Percentiles rank a stretch among this genome's conserved stretches.
These are phyloP conservation scores for Saccostrea glomerata DNA, from an alignment of 1,140 invertebrate species.

Conservation along the genomic window DNA sequence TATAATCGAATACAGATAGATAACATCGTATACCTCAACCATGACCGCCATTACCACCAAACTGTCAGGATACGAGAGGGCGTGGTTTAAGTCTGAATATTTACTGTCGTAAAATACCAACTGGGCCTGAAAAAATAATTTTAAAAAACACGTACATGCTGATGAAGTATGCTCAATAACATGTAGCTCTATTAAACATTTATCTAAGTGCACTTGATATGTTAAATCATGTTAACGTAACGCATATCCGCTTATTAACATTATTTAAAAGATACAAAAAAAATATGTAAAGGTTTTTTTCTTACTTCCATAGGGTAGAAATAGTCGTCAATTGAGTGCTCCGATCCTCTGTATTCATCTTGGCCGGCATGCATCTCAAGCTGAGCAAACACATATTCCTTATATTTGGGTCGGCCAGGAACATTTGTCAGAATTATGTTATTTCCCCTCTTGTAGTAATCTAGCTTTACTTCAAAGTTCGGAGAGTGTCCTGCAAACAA, in stretches of 20 bases:
- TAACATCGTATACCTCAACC: neutral
- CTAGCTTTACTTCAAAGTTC: neutral
- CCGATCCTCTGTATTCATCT: neutral
- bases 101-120: neutral
- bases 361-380: conserved; percentile 13
- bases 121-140: neutral
- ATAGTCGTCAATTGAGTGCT: neutral
- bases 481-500: neutral
- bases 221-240: too few relatives aligned
- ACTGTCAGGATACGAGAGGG: neutral
- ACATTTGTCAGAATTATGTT: neutral
- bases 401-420: neutral
- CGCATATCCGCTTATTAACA: too few relatives aligned
- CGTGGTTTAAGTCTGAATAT: neutral
- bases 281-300: neutral
- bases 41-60: neutral
- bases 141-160: too few relatives aligned
- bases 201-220: too few relatives aligned
- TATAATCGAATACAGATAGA: too few relatives aligned
- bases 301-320: neutral
- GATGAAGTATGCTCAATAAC: neutral
- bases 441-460: neutral
- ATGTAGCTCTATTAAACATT: too few relatives aligned
- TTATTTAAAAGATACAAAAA: too few relatives aligned
- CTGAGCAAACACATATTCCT: neutral